Percentiles rank a stretch among this genome's conserved stretches.
Evolutionary conservation across 2,888 invertebrate genomes (phyloP).

Genomic region (Rhingia campestris): DNA sequence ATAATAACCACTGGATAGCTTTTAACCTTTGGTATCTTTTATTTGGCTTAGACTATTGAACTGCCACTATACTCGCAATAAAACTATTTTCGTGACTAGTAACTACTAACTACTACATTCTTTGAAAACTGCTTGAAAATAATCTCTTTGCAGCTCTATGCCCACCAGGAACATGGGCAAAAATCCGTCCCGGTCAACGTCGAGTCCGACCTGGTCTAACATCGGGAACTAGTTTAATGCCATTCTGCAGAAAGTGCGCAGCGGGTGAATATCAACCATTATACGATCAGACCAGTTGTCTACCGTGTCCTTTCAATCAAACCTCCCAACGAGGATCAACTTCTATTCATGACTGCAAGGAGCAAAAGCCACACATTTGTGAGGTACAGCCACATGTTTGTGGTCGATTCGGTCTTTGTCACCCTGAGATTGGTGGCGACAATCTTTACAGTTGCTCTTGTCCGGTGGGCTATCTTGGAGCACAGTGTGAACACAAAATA

Average conservation of each 20-base stretch:
- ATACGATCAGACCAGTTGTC: constrained; percentile 85
- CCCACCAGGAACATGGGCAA: constrained; percentile 84
- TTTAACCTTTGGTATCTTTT: no score
- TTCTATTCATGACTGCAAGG: constrained; percentile 82
- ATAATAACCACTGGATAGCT: no score
- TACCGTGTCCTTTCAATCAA: constrained; percentile 84
- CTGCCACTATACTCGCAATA: no score
- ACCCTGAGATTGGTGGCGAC: constrained; percentile 77
- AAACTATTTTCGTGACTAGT: no score
- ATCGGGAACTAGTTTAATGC: constrained; percentile 83
- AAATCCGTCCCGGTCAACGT: constrained; percentile 79
- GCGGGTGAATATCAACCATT: constrained; percentile 85
- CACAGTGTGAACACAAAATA: constrained; percentile 83
- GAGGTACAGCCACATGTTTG: constrained; percentile 72
- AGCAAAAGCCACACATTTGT: constrained; percentile 83
- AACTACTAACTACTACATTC: no score
- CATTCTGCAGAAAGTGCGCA: constrained; percentile 85
- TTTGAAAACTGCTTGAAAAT: no score
- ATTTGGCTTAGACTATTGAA: no score
- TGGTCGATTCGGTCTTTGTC: constrained; percentile 79
- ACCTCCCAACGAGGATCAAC: constrained; percentile 83
- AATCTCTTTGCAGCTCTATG: constrained; percentile 83
- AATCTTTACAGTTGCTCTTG: constrained; percentile 83
- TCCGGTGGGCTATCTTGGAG: constrained; percentile 83
- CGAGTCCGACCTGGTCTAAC: constrained; percentile 47